Percentiles rank a stretch among this genome's conserved stretches.
These are phyloP conservation scores for Acomys russatus DNA, from an alignment of 2,797 vertebrate species.

Conservation along the genomic window DNA sequence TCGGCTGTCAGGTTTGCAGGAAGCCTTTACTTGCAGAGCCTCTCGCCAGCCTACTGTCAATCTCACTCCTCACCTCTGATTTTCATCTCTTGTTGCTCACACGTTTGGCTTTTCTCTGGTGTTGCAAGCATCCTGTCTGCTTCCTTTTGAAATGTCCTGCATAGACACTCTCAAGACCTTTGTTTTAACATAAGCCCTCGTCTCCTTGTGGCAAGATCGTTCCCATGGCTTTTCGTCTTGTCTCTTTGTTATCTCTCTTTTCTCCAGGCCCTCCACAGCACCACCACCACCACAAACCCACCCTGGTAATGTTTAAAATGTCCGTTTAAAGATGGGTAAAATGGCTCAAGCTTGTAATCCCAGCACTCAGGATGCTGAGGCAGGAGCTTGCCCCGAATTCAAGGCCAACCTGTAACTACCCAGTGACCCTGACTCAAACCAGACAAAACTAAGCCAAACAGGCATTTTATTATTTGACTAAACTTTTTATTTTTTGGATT, in stretches of 20 bases:
- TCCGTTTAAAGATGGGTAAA: neutral
- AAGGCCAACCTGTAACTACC: neutral
- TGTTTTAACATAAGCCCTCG: neutral
- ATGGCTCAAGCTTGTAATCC: neutral
- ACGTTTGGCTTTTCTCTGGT: conserved; percentile 17
- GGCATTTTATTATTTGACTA: conserved; percentile 26
- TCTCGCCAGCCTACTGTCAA: neutral
- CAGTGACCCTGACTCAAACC: neutral
- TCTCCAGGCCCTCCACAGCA: neutral
- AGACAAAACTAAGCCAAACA: neutral
- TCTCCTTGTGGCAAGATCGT: neutral
- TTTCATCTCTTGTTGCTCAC: neutral
- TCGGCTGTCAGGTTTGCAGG: neutral
- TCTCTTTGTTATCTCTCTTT: neutral
- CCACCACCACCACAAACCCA: neutral
- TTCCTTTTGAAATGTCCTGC: neutral
- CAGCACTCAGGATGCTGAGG: neutral
- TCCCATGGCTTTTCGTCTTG: neutral
- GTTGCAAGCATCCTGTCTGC: neutral
- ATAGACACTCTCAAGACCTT: neutral
- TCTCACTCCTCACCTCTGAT: neutral
- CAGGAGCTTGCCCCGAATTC: neutral
- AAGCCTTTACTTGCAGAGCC: neutral
- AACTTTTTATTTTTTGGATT: neutral
- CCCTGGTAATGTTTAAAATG: conserved; percentile 37